phyloP scores from a whole-genome alignment of 2,797 vertebrate genomes.

The Salmo trutta region DNA sequence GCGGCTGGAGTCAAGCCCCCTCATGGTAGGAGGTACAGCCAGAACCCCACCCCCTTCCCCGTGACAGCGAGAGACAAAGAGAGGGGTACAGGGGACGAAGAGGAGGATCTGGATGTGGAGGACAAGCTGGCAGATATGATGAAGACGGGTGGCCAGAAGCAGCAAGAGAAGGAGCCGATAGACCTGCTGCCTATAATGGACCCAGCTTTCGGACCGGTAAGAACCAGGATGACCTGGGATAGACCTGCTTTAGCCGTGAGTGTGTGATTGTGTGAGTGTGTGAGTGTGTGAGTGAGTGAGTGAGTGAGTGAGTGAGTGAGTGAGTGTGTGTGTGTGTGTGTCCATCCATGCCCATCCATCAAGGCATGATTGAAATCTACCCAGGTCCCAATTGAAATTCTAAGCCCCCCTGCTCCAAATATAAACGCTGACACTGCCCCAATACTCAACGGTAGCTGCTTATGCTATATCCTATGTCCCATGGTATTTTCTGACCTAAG shows the following conservation, averaged over 20 bases:
- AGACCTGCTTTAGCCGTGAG: background rate
- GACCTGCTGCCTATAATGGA: slow-evolving; percentile 74
- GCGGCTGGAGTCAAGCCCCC: background rate
- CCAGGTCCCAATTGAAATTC: slow-evolving; percentile 1
- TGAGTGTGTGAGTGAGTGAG: too few species aligned
- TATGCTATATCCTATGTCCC: background rate
- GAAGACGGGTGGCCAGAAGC: slow-evolving; percentile 41
- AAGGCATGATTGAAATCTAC: too few species aligned
- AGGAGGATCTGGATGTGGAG: slow-evolving; percentile 36
- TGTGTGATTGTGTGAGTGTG: background rate
- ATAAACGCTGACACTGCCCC: background rate
- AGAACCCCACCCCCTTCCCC: background rate
- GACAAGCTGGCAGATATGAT: slow-evolving; percentile 41
- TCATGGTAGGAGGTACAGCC: slow-evolving; percentile 32
- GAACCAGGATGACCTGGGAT: slow-evolving; percentile 20
- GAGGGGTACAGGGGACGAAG: slow-evolving; percentile 2
- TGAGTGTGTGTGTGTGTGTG: too few species aligned
- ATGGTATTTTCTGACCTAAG: background rate
- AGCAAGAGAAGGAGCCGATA: slow-evolving; percentile 41
- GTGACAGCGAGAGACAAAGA: background rate
- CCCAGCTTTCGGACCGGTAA: slow-evolving; percentile 78
- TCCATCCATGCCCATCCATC: too few species aligned
- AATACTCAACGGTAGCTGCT: background rate
- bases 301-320: too few species aligned
- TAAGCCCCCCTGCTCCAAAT: slow-evolving; percentile 3